Percentiles rank a stretch among this genome's conserved stretches.
Conservation (phyloP, 1,140 invertebrate genomes). For the Acyrthosiphon pisum region DNA sequence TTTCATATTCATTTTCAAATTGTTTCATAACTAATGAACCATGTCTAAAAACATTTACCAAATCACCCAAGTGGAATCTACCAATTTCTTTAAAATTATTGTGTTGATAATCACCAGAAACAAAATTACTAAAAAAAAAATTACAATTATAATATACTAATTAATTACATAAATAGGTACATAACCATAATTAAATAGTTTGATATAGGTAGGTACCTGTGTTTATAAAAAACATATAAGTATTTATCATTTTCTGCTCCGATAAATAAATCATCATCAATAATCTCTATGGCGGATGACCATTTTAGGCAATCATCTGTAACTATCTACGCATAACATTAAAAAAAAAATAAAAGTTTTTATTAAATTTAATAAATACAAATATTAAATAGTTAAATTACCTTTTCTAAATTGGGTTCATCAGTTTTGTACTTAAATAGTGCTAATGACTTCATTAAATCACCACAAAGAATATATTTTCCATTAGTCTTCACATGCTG, state of each 20-base stretch:
- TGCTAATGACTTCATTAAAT: not conserved
- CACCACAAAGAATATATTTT: too few species aligned
- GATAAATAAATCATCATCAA: slow-evolving; percentile 97
- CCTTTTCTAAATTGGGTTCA: slow-evolving; percentile 75
- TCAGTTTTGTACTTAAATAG: slow-evolving; percentile 72
- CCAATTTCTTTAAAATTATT: slow-evolving; percentile 78
- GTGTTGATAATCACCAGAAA: slow-evolving; percentile 70
- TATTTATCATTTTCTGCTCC: slow-evolving; percentile 90
- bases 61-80: slow-evolving; percentile 94
- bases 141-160: not conserved
- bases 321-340: slow-evolving; percentile 72
- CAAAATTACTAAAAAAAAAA: not conserved
- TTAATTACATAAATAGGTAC: not conserved
- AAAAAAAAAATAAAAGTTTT: slow-evolving; percentile 17
- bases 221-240: slow-evolving; percentile 93
- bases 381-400: slow-evolving; percentile 82
- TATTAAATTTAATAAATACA: slow-evolving; percentile 34
- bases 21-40: slow-evolving; percentile 95
- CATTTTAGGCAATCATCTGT: slow-evolving; percentile 96
- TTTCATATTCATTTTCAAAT: slow-evolving; percentile 78
- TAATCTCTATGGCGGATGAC: slow-evolving; percentile 96
- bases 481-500: too few species aligned
- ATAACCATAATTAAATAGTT: not conserved
- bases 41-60: slow-evolving; percentile 95
- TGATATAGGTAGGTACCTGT: slow-evolving; percentile 72